Evolutionary conservation across 2,113 vertebrate genomes (phyloP), one percentile per base, ranked within the genome.

Genomic region (Anoplopoma fimbria): DNA sequence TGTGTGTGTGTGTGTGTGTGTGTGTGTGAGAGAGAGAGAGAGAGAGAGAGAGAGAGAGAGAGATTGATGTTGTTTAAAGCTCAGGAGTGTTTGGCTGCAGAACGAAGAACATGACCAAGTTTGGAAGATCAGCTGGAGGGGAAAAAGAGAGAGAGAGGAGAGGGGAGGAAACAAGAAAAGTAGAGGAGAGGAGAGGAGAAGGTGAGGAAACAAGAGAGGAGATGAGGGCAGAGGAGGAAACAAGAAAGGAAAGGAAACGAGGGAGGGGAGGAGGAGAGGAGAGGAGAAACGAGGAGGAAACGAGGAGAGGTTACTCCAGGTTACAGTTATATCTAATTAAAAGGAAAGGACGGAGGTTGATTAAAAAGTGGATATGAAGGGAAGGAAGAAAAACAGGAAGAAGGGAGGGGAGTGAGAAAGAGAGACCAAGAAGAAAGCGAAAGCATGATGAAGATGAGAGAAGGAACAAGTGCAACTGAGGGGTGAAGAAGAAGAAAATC

Each of bases 81-180:
- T 85, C 82, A n/a, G 7, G 74, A 86, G 81, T 90, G 91, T 91
- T 90, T 90, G 85, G 79, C 91, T 88, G 84, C 74, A 72, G 85
- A 76, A 80, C 33, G 69, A 71, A 92, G 93, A 94, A 92, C 93
- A 94, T 94, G 92, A 94, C 93, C 94, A 94, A 94, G 90, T 95
- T 95, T 84, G 94, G 93, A 94, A 89, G 79, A 81, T 83, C 74
- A 86, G 78, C 79, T 85, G 84, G 51, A 71, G 78, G 69, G 61
- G 13, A 74, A 57, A 23, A 31, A 75, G 55, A 49, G 27, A 51
- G 21, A 29, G 60, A 13, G 55, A 31, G 19, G 42, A 49, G 25
- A 7, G 40, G 34, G 36, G 36, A 40, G 23, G 19, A 67, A 15
- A 21, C 27, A 19, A 38, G 19, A 25, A 40, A 21, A 71, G 74